These are phyloP conservation scores for Pyrrhosoma nymphula DNA, from an alignment of 2,888 invertebrate species.

Conservation along the genomic window DNA sequence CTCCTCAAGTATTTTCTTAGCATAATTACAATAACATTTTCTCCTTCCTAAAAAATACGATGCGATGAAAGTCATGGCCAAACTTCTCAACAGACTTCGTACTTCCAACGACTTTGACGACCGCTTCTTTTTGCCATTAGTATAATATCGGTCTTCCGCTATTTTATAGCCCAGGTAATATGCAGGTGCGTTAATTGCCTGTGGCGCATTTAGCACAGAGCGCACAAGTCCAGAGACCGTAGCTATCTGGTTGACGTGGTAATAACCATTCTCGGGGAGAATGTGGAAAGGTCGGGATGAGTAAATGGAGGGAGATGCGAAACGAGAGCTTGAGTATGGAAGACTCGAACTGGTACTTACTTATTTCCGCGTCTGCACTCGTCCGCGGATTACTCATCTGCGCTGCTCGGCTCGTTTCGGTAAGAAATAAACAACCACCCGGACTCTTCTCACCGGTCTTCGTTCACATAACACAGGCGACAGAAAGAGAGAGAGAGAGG, in stretches of 20 bases:
- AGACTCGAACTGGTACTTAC: neutral
- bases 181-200: constrained; percentile 66
- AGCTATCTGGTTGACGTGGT: constrained; percentile 52
- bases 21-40: neutral
- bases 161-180: constrained; percentile 43
- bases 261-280: constrained; percentile 47
- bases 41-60: neutral
- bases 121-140: constrained; percentile 25
- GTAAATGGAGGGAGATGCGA: neutral
- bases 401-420: neutral
- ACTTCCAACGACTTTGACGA: neutral
- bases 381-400: constrained; percentile 3
- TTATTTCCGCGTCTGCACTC: constrained; percentile 2
- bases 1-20: neutral
- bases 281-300: neutral
- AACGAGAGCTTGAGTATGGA: neutral
- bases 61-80: constrained; percentile 3
- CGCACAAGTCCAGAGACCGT: neutral
- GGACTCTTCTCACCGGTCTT: neutral
- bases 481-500: neutral
- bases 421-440: neutral
- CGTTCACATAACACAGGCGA: neutral
- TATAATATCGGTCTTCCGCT: constrained; percentile 42
- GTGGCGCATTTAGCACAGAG: constrained; percentile 35
- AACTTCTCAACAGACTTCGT: neutral